A percentile compares a stretch with the other conserved stretches of the same genome.
These are phyloP conservation scores for Drosophila murphyi DNA, from an alignment of 1,140 invertebrate species.

Conservation along the genomic window DNA sequence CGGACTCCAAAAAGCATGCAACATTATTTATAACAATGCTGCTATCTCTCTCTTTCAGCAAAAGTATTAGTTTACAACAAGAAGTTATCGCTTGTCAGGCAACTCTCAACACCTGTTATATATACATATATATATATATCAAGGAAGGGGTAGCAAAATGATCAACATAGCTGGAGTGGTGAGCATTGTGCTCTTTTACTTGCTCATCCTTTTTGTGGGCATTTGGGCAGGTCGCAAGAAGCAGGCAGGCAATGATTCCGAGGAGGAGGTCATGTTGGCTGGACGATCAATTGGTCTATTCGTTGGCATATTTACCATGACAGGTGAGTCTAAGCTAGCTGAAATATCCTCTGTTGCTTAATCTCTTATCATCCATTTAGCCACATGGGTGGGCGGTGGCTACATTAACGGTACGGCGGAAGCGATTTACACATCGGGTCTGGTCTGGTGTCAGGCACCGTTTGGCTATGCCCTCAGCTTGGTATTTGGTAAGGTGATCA, in stretches of 20 bases:
- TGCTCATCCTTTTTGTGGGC: slow-evolving; percentile 95
- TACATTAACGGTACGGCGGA: slow-evolving; percentile 99
- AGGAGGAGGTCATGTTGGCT: slow-evolving; percentile 98
- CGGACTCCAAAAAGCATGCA: not conserved
- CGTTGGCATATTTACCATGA: slow-evolving; percentile 99
- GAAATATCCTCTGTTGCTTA: not conserved
- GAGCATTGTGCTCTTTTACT: slow-evolving; percentile 97
- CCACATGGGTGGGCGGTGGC: slow-evolving; percentile 99
- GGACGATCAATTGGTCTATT: slow-evolving; percentile 97
- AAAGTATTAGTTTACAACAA: slow-evolving; percentile 45
- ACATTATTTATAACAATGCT: slow-evolving; percentile 27
- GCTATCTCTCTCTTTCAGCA: slow-evolving; percentile 11
- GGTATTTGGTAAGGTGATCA: slow-evolving; percentile 90
- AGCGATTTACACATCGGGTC: slow-evolving; percentile 94
- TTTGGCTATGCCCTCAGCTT: slow-evolving; percentile 98
- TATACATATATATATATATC: slow-evolving; percentile 19
- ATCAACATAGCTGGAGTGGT: slow-evolving; percentile 96
- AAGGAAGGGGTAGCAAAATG: slow-evolving; percentile 86
- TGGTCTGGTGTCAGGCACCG: slow-evolving; percentile 98
- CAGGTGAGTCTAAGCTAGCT: slow-evolving; percentile 87
- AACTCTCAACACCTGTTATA: not conserved
- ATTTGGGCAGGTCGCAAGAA: slow-evolving; percentile 98
- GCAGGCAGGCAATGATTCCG: slow-evolving; percentile 92
- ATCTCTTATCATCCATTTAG: slow-evolving; percentile 84
- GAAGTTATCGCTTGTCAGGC: slow-evolving; percentile 11